Conservation (phyloP, 2,113 vertebrate species). For the Actenoides lindsayi region DNA sequence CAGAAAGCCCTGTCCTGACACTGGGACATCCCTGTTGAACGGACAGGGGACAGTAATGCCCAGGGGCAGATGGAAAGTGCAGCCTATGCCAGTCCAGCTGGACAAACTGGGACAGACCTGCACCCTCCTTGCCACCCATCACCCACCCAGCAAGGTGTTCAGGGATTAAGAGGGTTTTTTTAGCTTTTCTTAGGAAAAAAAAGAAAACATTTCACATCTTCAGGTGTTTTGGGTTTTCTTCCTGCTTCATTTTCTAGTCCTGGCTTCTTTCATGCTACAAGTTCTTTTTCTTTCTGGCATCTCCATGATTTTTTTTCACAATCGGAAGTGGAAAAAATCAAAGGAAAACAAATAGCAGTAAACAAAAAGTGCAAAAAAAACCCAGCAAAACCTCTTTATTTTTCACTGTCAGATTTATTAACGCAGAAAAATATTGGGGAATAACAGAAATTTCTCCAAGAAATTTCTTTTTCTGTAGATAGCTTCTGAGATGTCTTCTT, state of each 20-base stretch:
- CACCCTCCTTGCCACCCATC: fast-evolving
- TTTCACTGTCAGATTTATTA: background rate
- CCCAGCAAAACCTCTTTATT: background rate
- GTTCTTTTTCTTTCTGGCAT: background rate
- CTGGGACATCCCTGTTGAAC: fast-evolving
- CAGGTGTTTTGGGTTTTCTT: background rate
- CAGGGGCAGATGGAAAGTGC: fast-evolving
- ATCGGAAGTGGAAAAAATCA: background rate
- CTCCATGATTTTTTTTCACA: background rate
- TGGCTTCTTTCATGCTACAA: background rate
- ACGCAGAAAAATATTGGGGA: background rate
- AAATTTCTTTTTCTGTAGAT: background rate
- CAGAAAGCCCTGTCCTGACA: background rate
- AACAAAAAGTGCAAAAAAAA: background rate
- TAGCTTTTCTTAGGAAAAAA: background rate
- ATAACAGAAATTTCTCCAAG: background rate
- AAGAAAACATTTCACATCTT: background rate
- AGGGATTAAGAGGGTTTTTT: fast-evolving
- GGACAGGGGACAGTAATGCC: background rate
- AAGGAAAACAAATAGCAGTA: background rate
- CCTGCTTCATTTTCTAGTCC: background rate
- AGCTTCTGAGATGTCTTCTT: background rate
- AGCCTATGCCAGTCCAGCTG: background rate
- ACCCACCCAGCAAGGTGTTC: background rate
- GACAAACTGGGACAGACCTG: background rate